phyloP scores from a whole-genome alignment of 2,888 invertebrate species.

The Pogonocherus hispidulus region DNA sequence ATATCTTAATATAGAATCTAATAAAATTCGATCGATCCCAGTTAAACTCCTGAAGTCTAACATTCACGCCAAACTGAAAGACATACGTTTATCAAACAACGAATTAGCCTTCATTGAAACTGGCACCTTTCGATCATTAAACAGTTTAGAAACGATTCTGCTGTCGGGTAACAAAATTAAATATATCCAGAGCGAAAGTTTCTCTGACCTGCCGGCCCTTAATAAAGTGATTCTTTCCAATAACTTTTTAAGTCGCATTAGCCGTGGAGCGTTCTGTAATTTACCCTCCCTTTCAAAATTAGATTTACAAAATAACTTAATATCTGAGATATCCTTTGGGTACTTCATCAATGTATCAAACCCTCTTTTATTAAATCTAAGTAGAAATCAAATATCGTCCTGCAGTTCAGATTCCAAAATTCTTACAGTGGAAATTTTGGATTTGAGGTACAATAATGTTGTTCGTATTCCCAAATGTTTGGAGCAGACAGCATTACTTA shows the following conservation, averaged over 20 bases:
- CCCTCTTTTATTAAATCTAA: slow-evolving; percentile 82
- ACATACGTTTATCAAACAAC: slow-evolving; percentile 87
- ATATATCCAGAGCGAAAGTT: slow-evolving; percentile 79
- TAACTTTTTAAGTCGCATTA: slow-evolving; percentile 83
- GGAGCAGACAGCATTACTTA: slow-evolving; percentile 75
- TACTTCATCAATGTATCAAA: slow-evolving; percentile 80
- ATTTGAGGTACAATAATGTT: slow-evolving; percentile 79
- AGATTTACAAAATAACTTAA: slow-evolving; percentile 85
- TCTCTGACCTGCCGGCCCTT: slow-evolving; percentile 83
- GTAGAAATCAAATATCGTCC: slow-evolving; percentile 76
- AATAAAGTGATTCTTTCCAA: slow-evolving; percentile 87
- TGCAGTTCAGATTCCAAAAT: slow-evolving; percentile 69
- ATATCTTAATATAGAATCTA: slow-evolving; percentile 89
- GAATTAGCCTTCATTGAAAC: slow-evolving; percentile 78
- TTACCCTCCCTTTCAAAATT: slow-evolving; percentile 83
- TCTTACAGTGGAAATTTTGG: slow-evolving; percentile 78
- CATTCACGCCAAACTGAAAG: slow-evolving; percentile 80
- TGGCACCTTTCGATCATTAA: slow-evolving; percentile 80
- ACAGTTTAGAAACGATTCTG: slow-evolving; percentile 82
- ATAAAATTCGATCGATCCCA: slow-evolving; percentile 81
- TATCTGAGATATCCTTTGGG: slow-evolving; percentile 78
- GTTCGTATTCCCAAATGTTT: slow-evolving; percentile 78
- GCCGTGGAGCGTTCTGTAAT: slow-evolving; percentile 80
- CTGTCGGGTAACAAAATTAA: slow-evolving; percentile 84
- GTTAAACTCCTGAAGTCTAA: slow-evolving; percentile 78